Base-by-base conservation (phyloP, 2,888 invertebrate genomes). In the Cheilosia soror region DNA sequence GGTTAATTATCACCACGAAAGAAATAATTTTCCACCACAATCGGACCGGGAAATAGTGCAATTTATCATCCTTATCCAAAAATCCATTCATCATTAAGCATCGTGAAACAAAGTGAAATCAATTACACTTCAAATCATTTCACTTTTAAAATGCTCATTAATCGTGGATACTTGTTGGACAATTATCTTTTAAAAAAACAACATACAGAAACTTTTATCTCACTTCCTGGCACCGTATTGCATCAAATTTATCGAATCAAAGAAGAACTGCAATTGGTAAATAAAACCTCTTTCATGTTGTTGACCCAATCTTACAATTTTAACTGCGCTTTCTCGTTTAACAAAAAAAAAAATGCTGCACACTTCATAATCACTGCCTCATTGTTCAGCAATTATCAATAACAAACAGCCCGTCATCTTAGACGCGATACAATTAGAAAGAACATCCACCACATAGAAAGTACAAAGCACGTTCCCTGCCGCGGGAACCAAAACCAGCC, bases 341-440 rank as follows among this genome's bases (percentile, higher is more conserved):
- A 53, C 33, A 55, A 27, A 20, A 55, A 33, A 33, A 31, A 51
- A 25, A 49, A n/a, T 33, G 33, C 58, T 66, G 29, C 49, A 62
- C 49, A 69, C 40, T 33, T 42, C 15, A 63, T 55, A 69, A 73
- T 63, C 29, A 58, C 69, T 73, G 57, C 62, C 51, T 57, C 63
- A 73, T 78, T 73, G 63, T 78, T 44, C 58, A 57, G 15, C 57
- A 78, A 83, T 83, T 83, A 73, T 78, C 68, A 73, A 55, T 62
- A 44, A 53, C 62, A 77, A 72, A 66, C 62, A 63, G 9, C 25
- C 55, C 72, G 5, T 60, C 77, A 76, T 72, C 65, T 71, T 42
- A 40, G 53, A 72, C 49, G 72, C 65, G 9, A 42, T 65, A 66
- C 66, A 73, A 78, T 73, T 65, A 65, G 63, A 78, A 73, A 37